Base-by-base conservation (phyloP, 2,797 vertebrate species). In the Aratinga solstitialis region DNA sequence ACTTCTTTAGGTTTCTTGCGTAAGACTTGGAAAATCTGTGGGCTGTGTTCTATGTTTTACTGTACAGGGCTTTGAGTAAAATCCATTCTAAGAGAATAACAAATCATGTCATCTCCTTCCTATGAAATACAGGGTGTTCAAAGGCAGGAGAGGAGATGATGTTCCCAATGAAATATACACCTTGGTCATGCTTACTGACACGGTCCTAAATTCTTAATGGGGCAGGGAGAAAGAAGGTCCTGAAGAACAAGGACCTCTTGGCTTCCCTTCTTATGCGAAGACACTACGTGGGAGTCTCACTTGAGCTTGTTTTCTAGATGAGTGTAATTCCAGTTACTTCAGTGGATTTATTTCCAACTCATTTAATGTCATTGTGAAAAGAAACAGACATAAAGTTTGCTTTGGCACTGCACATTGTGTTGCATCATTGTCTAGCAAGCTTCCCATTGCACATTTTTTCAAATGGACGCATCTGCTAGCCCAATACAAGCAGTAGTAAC, bases 371-470 rank as follows among this genome's bases (percentile, higher is more conserved):
- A 89, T 22, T 72, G 38, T 92, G 87, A 97, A 89, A 84, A 91
- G 94, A 95, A 96, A 69, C 93, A 97, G 95, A 89, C 89, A 61
- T 42, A 38, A 87, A 92, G 72, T 95, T 96, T 97, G 45, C 89
- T 95, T 95, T 97, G 95, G 94, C 68, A 5, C 62, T 43, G 82
- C 72, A 40, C 38, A 16, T 47, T 6, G 9, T 59, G 76, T 93
- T 97, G 90, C 27, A 2, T 94, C 96, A 95, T 69, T 75, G 96
- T 97, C 96, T 97, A 97, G 87, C 42, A 92, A 95, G 76, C n/a
- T 96, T 96, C 94, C 92, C 89, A 83, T 87, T 85, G 91, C 79
- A 85, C 3, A 43, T 78, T 84, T 92, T 89, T 87, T 87, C 79
- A 89, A 80, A 85, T 47, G 72, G 82, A 69, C 40, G 58, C 58